Evolutionary conservation across 2,113 vertebrate genomes (phyloP).

Genomic region (Falcunculus frontatus): DNA sequence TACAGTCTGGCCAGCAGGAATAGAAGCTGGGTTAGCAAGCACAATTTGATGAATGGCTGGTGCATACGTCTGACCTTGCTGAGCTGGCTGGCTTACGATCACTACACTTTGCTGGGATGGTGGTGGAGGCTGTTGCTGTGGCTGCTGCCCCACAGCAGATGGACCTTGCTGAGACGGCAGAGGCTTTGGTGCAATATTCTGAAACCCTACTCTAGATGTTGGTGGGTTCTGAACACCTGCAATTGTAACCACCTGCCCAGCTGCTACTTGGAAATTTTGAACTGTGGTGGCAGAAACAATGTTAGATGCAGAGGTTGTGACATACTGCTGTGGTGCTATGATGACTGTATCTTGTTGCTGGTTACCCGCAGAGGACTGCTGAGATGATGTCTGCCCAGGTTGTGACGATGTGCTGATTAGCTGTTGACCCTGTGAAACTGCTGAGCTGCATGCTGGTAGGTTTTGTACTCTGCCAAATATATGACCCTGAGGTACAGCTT

Average conservation of each 20-base stretch:
- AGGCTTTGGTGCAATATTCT: conserved; percentile 96
- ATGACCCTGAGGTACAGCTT: conserved; percentile 90
- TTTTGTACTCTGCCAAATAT: conserved; percentile 91
- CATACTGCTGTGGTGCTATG: conserved; percentile 81
- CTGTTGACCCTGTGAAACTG: conserved; percentile 81
- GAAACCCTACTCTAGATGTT: conserved; percentile 89
- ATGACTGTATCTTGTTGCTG: conserved; percentile 85
- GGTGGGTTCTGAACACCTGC: conserved; percentile 83
- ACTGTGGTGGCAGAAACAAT: conserved; percentile 83
- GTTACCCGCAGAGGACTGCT: conserved; percentile 74
- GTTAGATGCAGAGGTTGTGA: conserved; percentile 76
- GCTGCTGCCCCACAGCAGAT: conserved; percentile 73
- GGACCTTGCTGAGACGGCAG: conserved; percentile 82
- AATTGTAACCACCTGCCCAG: conserved; percentile 84
- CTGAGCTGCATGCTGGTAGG: conserved; percentile 83
- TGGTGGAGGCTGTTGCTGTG: conserved; percentile 74
- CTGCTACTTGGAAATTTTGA: conserved; percentile 85
- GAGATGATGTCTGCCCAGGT: conserved; percentile 72
- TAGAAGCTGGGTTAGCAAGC: conserved; percentile 87
- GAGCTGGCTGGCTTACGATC: conserved; percentile 88
- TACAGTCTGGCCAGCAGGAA: conserved; percentile 84
- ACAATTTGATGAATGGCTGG: conserved; percentile 98
- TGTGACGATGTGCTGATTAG: conserved; percentile 78
- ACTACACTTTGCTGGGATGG: conserved; percentile 89
- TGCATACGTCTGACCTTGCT: conserved; percentile 86